Conservation (phyloP, 1,140 invertebrate species). For the Drosophila persimilis region DNA sequence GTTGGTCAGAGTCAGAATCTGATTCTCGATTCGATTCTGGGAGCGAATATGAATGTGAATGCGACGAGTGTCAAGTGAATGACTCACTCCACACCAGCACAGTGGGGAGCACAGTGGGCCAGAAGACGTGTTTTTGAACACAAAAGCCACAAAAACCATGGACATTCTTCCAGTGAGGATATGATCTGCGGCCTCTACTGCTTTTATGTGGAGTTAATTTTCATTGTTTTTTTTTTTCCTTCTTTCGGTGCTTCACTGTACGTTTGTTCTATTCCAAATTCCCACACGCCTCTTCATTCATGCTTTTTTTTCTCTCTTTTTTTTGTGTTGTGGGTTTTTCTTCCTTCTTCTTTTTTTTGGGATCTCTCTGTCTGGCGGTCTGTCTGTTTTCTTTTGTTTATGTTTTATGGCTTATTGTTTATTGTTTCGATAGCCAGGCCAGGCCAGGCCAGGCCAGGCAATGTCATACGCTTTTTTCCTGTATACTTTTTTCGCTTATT, state of each 20-base stretch:
- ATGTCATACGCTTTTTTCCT: conserved; percentile 43
- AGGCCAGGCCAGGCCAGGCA: not conserved
- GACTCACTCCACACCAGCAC: conserved; percentile 40
- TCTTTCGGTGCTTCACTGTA: not conserved
- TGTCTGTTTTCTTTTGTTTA: conserved; percentile 62
- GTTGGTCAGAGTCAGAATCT: conserved; percentile 55
- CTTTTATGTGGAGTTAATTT: too few relatives aligned
- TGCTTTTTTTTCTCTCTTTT: conserved; percentile 15
- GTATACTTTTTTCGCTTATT: conserved; percentile 39
- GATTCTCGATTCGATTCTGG: not conserved
- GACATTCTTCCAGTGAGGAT: too few relatives aligned
- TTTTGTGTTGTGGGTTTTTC: conserved; percentile 3
- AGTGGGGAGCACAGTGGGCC: conserved; percentile 43
- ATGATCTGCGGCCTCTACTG: too few relatives aligned
- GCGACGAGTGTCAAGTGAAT: conserved; percentile 41
- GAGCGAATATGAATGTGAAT: too few relatives aligned
- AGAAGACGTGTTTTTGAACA: too few relatives aligned
- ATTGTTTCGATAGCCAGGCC: conserved; percentile 41
- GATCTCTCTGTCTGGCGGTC: conserved; percentile 19
- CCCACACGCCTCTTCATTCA: conserved; percentile 33
- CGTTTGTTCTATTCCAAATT: conserved; percentile 24
- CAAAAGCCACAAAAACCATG: too few relatives aligned
- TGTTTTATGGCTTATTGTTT: conserved; percentile 73
- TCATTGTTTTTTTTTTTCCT: too few relatives aligned
- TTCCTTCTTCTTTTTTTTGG: conserved; percentile 24